Conservation (phyloP, 2,888 invertebrate genomes). For the Lomographa bimaculata region DNA sequence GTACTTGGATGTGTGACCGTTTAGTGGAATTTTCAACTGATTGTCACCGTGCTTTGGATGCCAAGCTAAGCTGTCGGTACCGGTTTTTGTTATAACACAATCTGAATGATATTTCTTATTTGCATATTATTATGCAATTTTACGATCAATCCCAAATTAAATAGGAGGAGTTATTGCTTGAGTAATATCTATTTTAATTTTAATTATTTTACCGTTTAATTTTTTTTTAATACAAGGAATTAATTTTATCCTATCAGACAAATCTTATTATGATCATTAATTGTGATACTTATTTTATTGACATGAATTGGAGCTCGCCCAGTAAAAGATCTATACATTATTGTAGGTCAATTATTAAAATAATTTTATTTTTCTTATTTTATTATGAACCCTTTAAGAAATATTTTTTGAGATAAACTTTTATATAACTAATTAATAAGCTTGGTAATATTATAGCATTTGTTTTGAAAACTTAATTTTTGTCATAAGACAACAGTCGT, state of each 20-base stretch:
- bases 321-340: conserved; percentile 86
- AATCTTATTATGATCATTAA: conserved; percentile 84
- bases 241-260: conserved; percentile 86
- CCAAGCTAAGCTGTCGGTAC: too few species aligned
- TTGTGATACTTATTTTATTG: too few species aligned
- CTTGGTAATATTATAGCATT: conserved; percentile 85
- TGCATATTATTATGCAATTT: conserved; percentile 91
- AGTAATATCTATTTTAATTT: too few species aligned
- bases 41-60: too few species aligned
- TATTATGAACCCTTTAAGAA: conserved; percentile 76
- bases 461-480: conserved; percentile 89
- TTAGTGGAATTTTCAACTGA: too few species aligned
- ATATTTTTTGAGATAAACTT: conserved; percentile 80
- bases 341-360: conserved; percentile 85
- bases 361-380: conserved; percentile 83
- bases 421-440: conserved; percentile 83
- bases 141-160: conserved; percentile 92
- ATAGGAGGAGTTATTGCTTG: too few species aligned
- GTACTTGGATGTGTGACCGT: too few species aligned
- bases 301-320: conserved; percentile 89
- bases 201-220: too few species aligned
- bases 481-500: too few species aligned
- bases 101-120: conserved; percentile 94
- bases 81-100: too few species aligned
- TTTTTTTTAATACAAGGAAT: too few species aligned